Conservation (phyloP, 2,113 vertebrate genomes). For the Cyanistes caeruleus region DNA sequence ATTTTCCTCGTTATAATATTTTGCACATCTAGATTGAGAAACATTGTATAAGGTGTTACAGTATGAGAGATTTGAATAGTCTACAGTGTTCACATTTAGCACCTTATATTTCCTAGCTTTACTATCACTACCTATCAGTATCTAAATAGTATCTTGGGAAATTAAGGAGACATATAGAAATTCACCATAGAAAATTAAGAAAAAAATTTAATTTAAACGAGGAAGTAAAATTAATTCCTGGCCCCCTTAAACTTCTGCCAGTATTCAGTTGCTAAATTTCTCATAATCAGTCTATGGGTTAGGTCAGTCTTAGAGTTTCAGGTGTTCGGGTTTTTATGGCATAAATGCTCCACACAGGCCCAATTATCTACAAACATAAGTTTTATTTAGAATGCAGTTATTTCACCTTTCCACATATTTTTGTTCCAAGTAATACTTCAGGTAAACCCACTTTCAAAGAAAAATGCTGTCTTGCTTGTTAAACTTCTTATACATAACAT, state of each 20-base stretch:
- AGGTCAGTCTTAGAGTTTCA: background rate
- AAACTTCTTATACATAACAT: background rate
- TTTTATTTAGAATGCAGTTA: background rate
- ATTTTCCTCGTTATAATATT: background rate
- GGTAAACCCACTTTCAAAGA: background rate
- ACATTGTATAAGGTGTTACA: background rate
- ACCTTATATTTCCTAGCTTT: background rate
- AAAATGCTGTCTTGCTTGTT: background rate
- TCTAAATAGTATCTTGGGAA: background rate
- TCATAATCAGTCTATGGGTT: background rate
- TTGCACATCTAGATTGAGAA: background rate
- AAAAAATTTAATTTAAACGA: background rate
- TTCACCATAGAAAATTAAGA: background rate
- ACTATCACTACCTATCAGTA: background rate
- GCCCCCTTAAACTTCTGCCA: background rate
- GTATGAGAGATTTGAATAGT: background rate
- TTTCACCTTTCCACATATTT: background rate
- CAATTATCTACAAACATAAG: background rate
- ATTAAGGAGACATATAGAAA: background rate
- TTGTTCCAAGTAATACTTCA: background rate
- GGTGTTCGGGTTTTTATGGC: background rate
- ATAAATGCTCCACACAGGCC: background rate
- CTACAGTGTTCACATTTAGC: background rate
- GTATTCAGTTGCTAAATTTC: background rate
- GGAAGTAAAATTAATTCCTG: background rate